These are phyloP conservation scores for Synanceia verrucosa DNA, from an alignment of 2,797 vertebrate genomes.

Conservation along the genomic window DNA sequence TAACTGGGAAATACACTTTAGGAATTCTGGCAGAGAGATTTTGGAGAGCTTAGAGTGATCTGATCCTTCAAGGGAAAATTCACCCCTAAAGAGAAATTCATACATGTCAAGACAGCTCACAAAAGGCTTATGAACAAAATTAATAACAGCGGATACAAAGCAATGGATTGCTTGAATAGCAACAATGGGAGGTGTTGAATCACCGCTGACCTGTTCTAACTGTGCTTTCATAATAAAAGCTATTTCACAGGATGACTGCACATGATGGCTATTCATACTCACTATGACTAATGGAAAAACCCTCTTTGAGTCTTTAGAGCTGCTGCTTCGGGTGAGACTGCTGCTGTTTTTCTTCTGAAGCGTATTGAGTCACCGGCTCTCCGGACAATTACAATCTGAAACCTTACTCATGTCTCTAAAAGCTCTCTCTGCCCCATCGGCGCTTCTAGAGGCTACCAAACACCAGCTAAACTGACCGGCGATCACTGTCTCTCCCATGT, in stretches of 20 bases:
- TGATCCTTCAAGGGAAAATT: slow-evolving; percentile 46
- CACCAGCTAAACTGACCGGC: slow-evolving; percentile 17
- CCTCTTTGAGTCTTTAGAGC: slow-evolving; percentile 6
- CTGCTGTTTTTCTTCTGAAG: slow-evolving; percentile 35
- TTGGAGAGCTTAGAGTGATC: slow-evolving; percentile 57
- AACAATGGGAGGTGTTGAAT: slow-evolving; percentile 5
- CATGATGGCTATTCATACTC: slow-evolving; percentile 33
- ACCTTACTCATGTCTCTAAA: slow-evolving; percentile 43
- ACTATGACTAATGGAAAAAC: slow-evolving; percentile 34
- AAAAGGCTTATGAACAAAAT: slow-evolving; percentile 14
- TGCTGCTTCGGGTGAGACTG: slow-evolving; percentile 51
- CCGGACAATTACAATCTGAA: slow-evolving; percentile 49
- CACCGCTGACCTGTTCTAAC: not conserved
- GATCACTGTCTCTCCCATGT: slow-evolving; percentile 26
- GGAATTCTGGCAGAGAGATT: slow-evolving; percentile 56
- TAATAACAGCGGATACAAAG: not conserved
- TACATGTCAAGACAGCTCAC: not conserved
- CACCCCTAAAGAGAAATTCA: slow-evolving; percentile 21
- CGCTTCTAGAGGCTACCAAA: slow-evolving; percentile 48
- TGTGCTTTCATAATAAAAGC: slow-evolving; percentile 23
- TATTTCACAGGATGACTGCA: slow-evolving; percentile 26
- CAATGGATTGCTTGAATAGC: slow-evolving; percentile 1
- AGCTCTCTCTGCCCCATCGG: slow-evolving; percentile 38
- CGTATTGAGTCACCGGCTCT: slow-evolving; percentile 33
- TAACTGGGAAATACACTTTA: slow-evolving; percentile 52